Percentiles rank a stretch among this genome's conserved stretches.
These are phyloP conservation scores for Ormyrus pomaceus DNA, from an alignment of 2,888 invertebrate genomes.

Conservation along the genomic window DNA sequence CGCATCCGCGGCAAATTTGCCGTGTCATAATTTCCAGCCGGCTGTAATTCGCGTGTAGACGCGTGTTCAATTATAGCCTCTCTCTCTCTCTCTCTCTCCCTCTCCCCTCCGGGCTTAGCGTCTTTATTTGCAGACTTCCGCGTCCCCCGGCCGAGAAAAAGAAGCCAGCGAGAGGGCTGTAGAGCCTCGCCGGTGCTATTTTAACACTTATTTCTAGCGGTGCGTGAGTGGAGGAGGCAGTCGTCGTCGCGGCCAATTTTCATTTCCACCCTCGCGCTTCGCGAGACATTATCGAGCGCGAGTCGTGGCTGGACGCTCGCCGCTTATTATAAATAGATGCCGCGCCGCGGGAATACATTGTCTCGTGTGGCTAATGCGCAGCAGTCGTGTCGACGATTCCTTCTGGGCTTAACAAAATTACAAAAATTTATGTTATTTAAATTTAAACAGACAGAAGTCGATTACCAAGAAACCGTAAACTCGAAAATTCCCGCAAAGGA, in stretches of 20 bases:
- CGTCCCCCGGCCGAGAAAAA: background rate
- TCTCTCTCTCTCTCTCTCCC: too few relatives aligned
- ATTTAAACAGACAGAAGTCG: too few relatives aligned
- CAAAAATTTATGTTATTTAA: too few relatives aligned
- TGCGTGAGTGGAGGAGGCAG: background rate
- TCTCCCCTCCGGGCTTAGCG: background rate
- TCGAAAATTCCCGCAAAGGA: background rate
- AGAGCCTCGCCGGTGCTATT: background rate
- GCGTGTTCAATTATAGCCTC: too few relatives aligned
- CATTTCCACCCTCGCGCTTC: conserved; percentile 14
- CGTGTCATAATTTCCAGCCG: too few relatives aligned
- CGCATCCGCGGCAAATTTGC: background rate
- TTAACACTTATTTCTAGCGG: too few relatives aligned
- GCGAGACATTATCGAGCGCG: conserved; percentile 23
- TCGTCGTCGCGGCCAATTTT: conserved; percentile 15
- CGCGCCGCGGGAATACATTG: background rate
- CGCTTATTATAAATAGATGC: conserved; percentile 35
- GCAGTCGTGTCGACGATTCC: too few relatives aligned
- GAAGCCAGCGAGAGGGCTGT: background rate
- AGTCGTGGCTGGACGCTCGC: background rate
- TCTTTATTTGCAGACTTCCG: conserved; percentile 21
- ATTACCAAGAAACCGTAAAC: too few relatives aligned
- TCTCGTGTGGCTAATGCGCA: background rate
- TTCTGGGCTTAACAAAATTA: too few relatives aligned
- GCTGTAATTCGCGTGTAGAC: conserved; percentile 15